phyloP scores from a whole-genome alignment of 2,888 invertebrate genomes.

The Tinea pellionella region DNA sequence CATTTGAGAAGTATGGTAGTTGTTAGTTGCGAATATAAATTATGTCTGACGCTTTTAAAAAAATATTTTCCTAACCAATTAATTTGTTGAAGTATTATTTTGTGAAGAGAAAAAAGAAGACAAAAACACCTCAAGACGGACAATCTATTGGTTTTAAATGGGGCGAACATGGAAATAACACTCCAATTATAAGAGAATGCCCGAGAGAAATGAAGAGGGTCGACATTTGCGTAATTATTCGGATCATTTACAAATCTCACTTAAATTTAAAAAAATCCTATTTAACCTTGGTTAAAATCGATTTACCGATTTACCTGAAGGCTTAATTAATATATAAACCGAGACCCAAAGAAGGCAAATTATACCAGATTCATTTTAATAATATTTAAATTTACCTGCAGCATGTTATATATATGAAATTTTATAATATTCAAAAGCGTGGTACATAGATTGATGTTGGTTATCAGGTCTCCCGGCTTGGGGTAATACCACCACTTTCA shows the following conservation, averaged over 20 bases:
- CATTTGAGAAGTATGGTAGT: conserved; percentile 25
- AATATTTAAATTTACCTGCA: no score
- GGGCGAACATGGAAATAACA: conserved; percentile 21
- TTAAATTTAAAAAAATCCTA: conserved; percentile 54
- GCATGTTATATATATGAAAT: no score
- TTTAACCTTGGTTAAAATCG: conserved; percentile 42
- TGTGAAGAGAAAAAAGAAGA: not conserved
- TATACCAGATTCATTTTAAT: no score
- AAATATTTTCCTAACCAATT: not conserved
- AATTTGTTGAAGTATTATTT: not conserved
- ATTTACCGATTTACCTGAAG: conserved; percentile 7
- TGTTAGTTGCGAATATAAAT: not conserved
- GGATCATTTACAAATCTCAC: conserved; percentile 63
- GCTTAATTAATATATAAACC: not conserved
- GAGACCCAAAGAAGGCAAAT: not conserved
- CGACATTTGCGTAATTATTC: conserved; percentile 63
- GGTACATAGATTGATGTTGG: no score
- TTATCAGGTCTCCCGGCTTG: no score
- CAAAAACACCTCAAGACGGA: not conserved
- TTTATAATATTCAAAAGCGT: no score
- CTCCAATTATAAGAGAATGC: conserved; percentile 43
- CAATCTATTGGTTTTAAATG: conserved; percentile 11
- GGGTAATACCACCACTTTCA: no score
- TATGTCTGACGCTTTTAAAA: not conserved
- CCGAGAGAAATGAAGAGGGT: conserved; percentile 60